phyloP scores from a whole-genome alignment of 1,140 invertebrate species.

The Kradibia gibbosae region DNA sequence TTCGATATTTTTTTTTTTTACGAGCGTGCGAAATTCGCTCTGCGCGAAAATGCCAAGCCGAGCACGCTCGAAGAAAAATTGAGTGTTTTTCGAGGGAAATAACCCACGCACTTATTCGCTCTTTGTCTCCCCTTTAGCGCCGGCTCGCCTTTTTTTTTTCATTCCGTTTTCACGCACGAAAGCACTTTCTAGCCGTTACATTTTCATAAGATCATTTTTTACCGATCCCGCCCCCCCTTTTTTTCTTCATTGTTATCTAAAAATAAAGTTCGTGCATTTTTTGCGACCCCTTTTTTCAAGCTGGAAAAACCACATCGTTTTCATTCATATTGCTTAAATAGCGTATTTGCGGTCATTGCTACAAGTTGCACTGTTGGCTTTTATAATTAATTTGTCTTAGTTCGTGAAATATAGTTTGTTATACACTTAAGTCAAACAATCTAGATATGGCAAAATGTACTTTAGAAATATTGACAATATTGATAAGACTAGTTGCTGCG shows the following conservation, averaged over 20 bases:
- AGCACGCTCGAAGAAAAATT: neutral
- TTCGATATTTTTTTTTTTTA: conserved; percentile 46
- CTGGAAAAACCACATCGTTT: no score
- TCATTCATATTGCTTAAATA: no score
- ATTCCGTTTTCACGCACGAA: conserved; percentile 11
- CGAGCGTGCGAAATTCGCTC: conserved; percentile 43
- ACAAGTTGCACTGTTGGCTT: no score
- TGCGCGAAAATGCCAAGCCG: conserved; percentile 12
- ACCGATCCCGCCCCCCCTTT: no score
- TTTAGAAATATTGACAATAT: no score
- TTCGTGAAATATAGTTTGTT: no score
- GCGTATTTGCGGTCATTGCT: no score
- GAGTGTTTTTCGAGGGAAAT: conserved; percentile 12
- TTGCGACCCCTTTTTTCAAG: no score
- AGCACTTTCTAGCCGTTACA: conserved; percentile 16
- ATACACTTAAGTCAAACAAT: no score
- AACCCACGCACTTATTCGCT: neutral
- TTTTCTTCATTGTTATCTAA: neutral
- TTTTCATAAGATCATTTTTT: conserved; percentile 15
- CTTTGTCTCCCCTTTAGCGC: neutral
- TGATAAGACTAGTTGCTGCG: no score
- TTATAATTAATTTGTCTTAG: no score
- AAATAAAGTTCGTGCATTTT: conserved; percentile 5
- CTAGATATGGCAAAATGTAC: no score
- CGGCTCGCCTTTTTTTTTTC: neutral